Base-by-base conservation (phyloP, 2,888 invertebrate species). In the Ferdinandea cuprea region DNA sequence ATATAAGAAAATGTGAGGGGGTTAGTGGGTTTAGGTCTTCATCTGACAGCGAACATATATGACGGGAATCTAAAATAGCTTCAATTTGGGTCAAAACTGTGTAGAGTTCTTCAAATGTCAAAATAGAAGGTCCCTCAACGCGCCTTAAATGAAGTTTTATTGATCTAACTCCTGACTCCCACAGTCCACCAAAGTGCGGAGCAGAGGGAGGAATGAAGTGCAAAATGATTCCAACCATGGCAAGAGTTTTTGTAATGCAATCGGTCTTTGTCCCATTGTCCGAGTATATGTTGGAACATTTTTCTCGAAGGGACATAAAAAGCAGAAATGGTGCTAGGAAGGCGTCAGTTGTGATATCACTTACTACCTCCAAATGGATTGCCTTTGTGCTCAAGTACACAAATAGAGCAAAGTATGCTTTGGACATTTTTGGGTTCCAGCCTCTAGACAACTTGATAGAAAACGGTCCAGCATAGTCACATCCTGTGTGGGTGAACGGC, bases 361-460 rank as follows among this genome's bases (percentile, higher is more conserved):
- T 78, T 2, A 86, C 87, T n/a, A 85, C n/a, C 58, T 88, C 87
- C 7, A 88, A 15, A 32, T 87, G 86, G 1, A 87, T 42, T 0
- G 88, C 87, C 52, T 85, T 87, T 0, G 86, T 86, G 1, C 85
- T 44, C 58, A 85, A 80, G 66, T 87, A 87, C 0, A 87, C 61
- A 59, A 85, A 87, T 15, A 86, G 4, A 9, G 83, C 78, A 19
- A 87, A 25, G 63, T 87, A 87, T 1, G 78, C 68, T 42, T 87
- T 87, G 0, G 40, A 48, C 0, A 56, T 61, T 30, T 72, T 35
- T 5, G 32, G 15, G 1, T 48, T 32, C 0, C 50, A 30, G 1
- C 37, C 6, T 11, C 30, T 17, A 1, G 61, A 54, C 8, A 46
- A 9, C 30, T 68, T 73, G 15, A 73, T 66, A 1, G 17, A 11